Evolutionary conservation across 2,888 invertebrate genomes (phyloP).

Genomic region (Orchesellides sinensis): DNA sequence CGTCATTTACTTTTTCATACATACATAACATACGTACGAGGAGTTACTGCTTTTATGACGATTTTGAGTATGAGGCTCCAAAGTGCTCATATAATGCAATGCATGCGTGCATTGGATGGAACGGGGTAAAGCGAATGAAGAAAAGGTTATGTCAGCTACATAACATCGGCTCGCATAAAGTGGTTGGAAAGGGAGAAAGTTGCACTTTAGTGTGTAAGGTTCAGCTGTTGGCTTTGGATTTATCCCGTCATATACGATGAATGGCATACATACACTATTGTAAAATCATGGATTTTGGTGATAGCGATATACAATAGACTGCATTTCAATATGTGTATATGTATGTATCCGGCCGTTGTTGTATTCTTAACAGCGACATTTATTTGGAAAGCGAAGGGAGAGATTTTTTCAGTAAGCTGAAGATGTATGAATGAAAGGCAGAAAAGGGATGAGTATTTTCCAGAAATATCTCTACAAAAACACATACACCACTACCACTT

Average conservation of each 20-base stretch:
- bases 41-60: background rate
- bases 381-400: conserved; percentile 42
- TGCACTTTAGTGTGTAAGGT: background rate
- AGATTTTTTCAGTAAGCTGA: conserved; percentile 26
- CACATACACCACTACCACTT: conserved; percentile 57
- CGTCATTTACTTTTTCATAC: background rate
- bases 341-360: background rate
- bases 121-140: conserved; percentile 17
- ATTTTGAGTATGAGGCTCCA: too few relatives aligned
- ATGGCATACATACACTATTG: background rate
- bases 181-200: conserved; percentile 43
- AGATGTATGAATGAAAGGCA: conserved; percentile 32
- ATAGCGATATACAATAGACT: background rate
- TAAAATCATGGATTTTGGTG: background rate
- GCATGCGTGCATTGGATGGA: background rate
- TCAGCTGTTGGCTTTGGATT: background rate
- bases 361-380: conserved; percentile 30
- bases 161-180: conserved; percentile 24
- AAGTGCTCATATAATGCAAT: too few relatives aligned
- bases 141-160: conserved; percentile 37
- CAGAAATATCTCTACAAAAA: conserved; percentile 32
- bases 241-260: background rate
- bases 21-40: background rate
- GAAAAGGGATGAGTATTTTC: conserved; percentile 38
- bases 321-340: background rate